Evolutionary conservation across 2,113 vertebrate species (phyloP), one percentile per base, ranked within the genome.

Genomic region (Motacilla alba): DNA sequence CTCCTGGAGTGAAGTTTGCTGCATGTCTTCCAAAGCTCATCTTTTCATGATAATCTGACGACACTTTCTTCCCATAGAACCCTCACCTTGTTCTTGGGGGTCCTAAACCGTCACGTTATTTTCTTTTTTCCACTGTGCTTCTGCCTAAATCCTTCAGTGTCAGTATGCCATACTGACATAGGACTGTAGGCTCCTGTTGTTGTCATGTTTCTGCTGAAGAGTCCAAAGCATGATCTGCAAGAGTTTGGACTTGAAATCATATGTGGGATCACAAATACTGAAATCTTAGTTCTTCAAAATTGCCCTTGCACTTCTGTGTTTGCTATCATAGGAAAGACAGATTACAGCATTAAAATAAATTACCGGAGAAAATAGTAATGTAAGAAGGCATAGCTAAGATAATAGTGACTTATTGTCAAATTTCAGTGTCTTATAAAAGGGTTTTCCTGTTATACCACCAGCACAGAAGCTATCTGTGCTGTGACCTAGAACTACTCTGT

Each of bases 91-190:
- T n/a, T 85, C 28, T 37, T 43, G 26, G 35, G 35, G 28, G 3
- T 82, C 44, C 63, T 66, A 46, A 70, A 55, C 26, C 4, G 59
- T 93, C 9, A 4, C 9, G 19, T 47, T 52, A 47, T 59, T 87
- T 58, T 31, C 41, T 59, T 76, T 92, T 12, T 80, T 82, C 49
- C 20, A 2, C 41, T 37, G 13, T 80, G 37, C n/a, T 87, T 70
- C 44, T 84, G 1, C 30, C 50, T n/a, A 41, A 88, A 39, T 56
- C 50, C 50, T 70, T 62, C 50, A 37, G 47, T 70, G 46, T 16
- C 1, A 1, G 6, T 56, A 7, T 1, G 1, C 27, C 16, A 8
- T 27, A 16, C 22, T 70, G 50, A 7, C 15, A 53, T n/a, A 74
- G 44, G 22, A 33, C 24, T 41, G 3, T 27, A 3, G 14, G 22